Percentiles rank a stretch among this genome's conserved stretches.
phyloP scores from a whole-genome alignment of 23 tunicate genomes.

The Corella eumyota region DNA sequence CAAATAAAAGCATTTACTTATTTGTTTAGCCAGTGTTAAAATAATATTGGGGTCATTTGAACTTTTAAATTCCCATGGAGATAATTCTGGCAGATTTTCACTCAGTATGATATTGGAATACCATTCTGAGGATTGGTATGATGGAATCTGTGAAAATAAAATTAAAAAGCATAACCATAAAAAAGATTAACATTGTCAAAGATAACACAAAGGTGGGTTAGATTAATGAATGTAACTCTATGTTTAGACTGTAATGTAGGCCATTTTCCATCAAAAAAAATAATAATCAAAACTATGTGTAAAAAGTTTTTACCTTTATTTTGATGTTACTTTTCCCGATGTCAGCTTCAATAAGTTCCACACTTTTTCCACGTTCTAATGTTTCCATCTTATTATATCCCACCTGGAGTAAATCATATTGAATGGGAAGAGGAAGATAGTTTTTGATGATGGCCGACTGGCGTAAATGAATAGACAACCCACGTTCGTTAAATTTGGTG shows the following conservation, averaged over 20 bases:
- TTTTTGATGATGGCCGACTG: constrained; percentile 38
- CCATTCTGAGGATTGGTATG: constrained; percentile 30
- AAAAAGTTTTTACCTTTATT: constrained; percentile 8
- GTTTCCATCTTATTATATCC: constrained; percentile 10
- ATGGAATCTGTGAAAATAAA: constrained; percentile 1
- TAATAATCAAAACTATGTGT: background rate
- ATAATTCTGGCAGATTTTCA: constrained; percentile 16
- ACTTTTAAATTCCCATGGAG: constrained; percentile 41
- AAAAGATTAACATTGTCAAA: no score
- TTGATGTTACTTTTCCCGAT: constrained; percentile 22
- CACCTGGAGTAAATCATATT: background rate
- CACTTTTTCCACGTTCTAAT: constrained; percentile 34
- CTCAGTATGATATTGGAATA: constrained; percentile 1
- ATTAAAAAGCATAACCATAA: background rate
- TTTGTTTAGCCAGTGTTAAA: constrained; percentile 52
- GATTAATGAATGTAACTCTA: no score
- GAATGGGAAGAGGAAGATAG: constrained; percentile 46
- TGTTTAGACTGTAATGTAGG: no score
- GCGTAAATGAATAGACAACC: constrained; percentile 28
- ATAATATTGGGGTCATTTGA: background rate
- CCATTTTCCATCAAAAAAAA: no score
- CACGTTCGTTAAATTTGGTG: constrained; percentile 1
- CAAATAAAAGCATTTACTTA: constrained; percentile 22
- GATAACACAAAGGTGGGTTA: no score
- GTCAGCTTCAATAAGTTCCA: constrained; percentile 38